Evolutionary conservation across 2,888 invertebrate genomes (phyloP).

Genomic region (Mesochorus sp.): DNA sequence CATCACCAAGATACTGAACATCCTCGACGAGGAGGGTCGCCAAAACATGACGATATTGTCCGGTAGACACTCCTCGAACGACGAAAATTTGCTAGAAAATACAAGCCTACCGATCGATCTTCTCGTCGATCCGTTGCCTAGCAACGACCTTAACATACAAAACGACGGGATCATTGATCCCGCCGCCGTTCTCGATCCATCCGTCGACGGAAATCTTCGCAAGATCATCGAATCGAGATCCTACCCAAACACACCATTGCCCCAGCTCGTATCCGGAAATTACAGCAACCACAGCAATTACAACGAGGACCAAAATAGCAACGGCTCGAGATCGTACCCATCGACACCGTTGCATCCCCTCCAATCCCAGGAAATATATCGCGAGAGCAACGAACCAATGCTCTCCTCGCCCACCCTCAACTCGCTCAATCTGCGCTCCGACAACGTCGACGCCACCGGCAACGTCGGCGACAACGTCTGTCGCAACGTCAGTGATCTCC

Average conservation of each 20-base stretch:
- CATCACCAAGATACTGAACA: conserved; percentile 86
- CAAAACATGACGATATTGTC: conserved; percentile 70
- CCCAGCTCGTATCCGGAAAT: conserved; percentile 62
- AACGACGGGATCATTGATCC: conserved; percentile 68
- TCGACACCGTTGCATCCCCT: conserved; percentile 86
- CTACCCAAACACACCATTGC: conserved; percentile 80
- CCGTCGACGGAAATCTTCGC: conserved; percentile 69
- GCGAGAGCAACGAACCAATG: conserved; percentile 79
- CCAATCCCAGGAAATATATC: conserved; percentile 70
- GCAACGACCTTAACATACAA: conserved; percentile 70
- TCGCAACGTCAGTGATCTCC: conserved; percentile 77
- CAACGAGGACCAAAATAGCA: conserved; percentile 72
- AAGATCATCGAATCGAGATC: conserved; percentile 80
- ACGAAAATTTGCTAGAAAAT: conserved; percentile 68
- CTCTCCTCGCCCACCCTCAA: conserved; percentile 78
- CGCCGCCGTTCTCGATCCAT: conserved; percentile 70
- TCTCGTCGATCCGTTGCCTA: conserved; percentile 67
- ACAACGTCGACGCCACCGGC: conserved; percentile 67
- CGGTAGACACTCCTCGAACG: conserved; percentile 65
- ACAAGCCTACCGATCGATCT: conserved; percentile 65
- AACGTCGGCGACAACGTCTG: conserved; percentile 68
- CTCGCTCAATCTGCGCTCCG: conserved; percentile 73
- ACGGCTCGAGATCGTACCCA: conserved; percentile 88
- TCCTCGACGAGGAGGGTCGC: conserved; percentile 82
- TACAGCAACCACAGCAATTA: conserved; percentile 55